Conservation (phyloP, 2,113 vertebrate species). For the Perognathus longimembris region DNA sequence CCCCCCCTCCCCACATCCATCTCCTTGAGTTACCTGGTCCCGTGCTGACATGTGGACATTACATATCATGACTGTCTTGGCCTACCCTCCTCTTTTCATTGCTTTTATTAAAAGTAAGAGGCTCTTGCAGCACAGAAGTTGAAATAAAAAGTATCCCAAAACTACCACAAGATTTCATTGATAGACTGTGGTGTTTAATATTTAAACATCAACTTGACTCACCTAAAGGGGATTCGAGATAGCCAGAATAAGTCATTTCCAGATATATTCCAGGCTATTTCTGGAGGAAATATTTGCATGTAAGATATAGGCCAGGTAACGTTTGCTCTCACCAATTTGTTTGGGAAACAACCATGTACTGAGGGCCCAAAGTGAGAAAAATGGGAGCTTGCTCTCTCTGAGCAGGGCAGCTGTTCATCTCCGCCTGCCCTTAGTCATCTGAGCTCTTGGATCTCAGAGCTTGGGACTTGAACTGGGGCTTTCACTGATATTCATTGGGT, state of each 20-base stretch:
- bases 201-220: neutral
- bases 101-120: slow-evolving; percentile 21
- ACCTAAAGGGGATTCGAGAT: neutral
- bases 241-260: neutral
- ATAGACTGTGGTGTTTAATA: neutral
- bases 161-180: neutral
- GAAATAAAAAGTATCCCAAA: neutral
- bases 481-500: neutral
- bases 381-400: neutral
- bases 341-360: neutral
- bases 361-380: neutral
- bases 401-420: neutral
- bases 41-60: no score
- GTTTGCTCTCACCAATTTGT: neutral
- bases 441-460: neutral
- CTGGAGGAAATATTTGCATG: neutral
- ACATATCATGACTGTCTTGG: no score
- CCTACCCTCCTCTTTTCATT: neutral
- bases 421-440: neutral
- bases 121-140: neutral
- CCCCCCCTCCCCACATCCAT: no score
- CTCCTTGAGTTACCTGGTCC: no score
- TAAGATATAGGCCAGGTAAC: neutral
- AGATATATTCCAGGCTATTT: neutral
- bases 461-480: no score